Conservation (phyloP, 2,797 vertebrate genomes). For the Enteromius fasciolatus region DNA sequence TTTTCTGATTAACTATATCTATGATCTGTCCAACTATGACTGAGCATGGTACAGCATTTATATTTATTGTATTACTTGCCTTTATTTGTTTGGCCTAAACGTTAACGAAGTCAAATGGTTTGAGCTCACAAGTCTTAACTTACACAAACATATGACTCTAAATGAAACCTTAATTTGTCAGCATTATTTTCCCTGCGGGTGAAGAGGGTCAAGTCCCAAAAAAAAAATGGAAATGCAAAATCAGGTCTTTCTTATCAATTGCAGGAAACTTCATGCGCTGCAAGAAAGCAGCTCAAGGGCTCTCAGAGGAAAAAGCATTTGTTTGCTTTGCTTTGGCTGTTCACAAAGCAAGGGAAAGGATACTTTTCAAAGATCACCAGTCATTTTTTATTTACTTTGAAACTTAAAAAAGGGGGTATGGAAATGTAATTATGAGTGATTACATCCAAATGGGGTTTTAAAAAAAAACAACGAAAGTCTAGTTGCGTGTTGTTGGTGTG, state of each 20-base stretch:
- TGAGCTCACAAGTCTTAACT: constrained; percentile 27
- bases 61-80: constrained; percentile 6
- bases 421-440: constrained; percentile 32
- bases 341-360: constrained; percentile 46
- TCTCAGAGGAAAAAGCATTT: constrained; percentile 47
- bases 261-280: constrained; percentile 52
- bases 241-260: constrained; percentile 60
- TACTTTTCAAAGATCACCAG: constrained; percentile 26
- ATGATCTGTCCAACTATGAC: neutral
- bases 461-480: neutral
- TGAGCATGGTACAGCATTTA: neutral
- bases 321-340: constrained; percentile 42
- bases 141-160: constrained; percentile 47
- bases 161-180: constrained; percentile 52
- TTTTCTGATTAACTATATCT: neutral
- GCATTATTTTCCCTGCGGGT: constrained; percentile 37
- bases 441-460: constrained; percentile 8
- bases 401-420: neutral
- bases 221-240: constrained; percentile 56
- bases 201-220: constrained; percentile 40
- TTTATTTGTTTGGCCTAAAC: constrained; percentile 22
- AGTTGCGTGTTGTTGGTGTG: neutral
- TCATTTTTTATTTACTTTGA: neutral
- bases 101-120: constrained; percentile 33
- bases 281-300: constrained; percentile 41